Evolutionary conservation across 1,140 invertebrate species (phyloP).

Genomic region (Euwallacea similis): DNA sequence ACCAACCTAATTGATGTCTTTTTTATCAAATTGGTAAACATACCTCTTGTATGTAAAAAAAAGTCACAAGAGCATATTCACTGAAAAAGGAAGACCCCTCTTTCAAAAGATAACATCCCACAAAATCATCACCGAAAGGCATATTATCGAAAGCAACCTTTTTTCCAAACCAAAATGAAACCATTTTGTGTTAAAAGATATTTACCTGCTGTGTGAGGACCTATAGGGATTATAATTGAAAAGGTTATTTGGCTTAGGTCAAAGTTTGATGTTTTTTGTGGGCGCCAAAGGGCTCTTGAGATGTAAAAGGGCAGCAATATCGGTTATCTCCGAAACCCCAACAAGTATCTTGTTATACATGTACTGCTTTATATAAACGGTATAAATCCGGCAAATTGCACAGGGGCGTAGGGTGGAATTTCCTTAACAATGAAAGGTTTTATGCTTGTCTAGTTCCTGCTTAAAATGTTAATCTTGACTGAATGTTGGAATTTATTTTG

Average conservation of each 20-base stretch:
- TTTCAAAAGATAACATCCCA: constrained; percentile 22
- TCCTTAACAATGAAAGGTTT: too few relatives aligned
- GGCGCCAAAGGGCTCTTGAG: constrained; percentile 32
- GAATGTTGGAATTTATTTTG: too few relatives aligned
- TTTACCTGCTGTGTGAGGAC: constrained; percentile 28
- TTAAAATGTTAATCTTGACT: too few relatives aligned
- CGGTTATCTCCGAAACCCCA: constrained; percentile 30
- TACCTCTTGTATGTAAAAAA: constrained; percentile 7
- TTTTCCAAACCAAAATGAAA: constrained; percentile 3
- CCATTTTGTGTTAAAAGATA: constrained; percentile 34
- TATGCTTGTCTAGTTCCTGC: too few relatives aligned
- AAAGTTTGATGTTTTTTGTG: constrained; percentile 35
- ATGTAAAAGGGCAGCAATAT: constrained; percentile 32
- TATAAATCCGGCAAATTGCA: background rate
- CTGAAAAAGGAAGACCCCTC: constrained; percentile 10
- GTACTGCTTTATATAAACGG: constrained; percentile 20
- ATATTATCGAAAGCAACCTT: constrained; percentile 23
- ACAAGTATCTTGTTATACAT: constrained; percentile 35
- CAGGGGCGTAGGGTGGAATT: background rate
- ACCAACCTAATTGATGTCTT: too few relatives aligned
- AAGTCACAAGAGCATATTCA: constrained; percentile 12
- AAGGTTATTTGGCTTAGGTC: constrained; percentile 37
- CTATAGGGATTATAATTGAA: constrained; percentile 36
- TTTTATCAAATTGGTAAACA: background rate
- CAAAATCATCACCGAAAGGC: constrained; percentile 15